Evolutionary conservation across 2,888 invertebrate species (phyloP).

Genomic region (Scaptomyza polygonia): DNA sequence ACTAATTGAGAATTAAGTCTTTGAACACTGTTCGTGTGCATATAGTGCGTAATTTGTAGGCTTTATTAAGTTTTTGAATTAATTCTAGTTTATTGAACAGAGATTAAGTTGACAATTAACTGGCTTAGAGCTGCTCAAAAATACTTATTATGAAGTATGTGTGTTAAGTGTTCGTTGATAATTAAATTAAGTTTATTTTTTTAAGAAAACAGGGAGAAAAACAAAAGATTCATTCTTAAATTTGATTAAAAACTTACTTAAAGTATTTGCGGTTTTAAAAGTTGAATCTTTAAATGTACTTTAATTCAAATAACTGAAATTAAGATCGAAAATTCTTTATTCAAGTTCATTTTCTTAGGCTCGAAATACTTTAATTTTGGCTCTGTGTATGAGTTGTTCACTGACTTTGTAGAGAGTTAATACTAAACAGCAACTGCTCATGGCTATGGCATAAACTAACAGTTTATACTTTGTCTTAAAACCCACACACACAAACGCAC

Average conservation of each 20-base stretch:
- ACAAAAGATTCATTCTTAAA: too few species aligned
- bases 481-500: neutral
- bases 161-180: neutral
- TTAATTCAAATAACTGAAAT: too few species aligned
- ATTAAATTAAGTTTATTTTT: neutral
- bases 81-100: neutral
- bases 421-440: neutral
- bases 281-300: too few species aligned
- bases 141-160: conserved; percentile 3
- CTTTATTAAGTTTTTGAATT: conserved; percentile 13
- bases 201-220: too few species aligned
- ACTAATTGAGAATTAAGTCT: conserved; percentile 75
- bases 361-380: neutral
- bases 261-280: too few species aligned
- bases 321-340: too few species aligned
- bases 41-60: conserved; percentile 58
- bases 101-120: conserved; percentile 18
- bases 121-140: conserved; percentile 18
- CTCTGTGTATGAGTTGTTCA: neutral
- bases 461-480: neutral
- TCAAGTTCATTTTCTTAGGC: neutral
- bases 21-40: conserved; percentile 75
- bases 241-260: too few species aligned
- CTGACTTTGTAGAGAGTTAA: neutral
- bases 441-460: neutral